Percentiles rank a stretch among this genome's conserved stretches.
Conservation (phyloP, 2,113 vertebrate genomes). For the Entomyzon cyanotis region DNA sequence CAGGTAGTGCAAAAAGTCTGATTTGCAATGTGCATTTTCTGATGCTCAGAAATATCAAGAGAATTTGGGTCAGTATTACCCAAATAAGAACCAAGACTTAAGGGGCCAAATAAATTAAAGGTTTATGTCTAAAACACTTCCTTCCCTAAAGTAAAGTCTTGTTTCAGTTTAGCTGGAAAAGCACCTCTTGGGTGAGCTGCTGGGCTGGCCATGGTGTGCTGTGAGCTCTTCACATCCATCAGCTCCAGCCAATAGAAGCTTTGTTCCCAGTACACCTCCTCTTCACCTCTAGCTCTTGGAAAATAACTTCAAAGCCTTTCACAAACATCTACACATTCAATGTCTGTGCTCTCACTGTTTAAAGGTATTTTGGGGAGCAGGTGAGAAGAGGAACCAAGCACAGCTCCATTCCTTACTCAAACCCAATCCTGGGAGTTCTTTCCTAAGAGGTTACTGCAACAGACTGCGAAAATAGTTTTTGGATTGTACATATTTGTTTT, state of each 20-base stretch:
- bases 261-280: not conserved
- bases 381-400: not conserved
- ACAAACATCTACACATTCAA: not conserved
- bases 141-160: not conserved
- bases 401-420: not conserved
- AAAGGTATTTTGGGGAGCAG: not conserved
- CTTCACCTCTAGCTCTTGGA: not conserved
- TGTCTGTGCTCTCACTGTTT: not conserved
- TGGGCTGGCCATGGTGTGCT: not conserved
- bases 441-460: not conserved
- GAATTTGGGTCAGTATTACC: not conserved
- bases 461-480: not conserved
- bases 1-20: not conserved
- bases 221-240: not conserved
- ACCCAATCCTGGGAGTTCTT: not conserved
- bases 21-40: not conserved
- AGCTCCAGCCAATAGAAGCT: not conserved
- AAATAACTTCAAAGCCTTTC: not conserved
- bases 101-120: not conserved
- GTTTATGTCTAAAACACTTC: not conserved
- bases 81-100: not conserved
- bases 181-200: not conserved
- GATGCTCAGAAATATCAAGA: not conserved
- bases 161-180: not conserved
- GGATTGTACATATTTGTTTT: not conserved